Conservation (phyloP, 37 sponge, comb jelly and placozoan species). For the Hexactinellida sp. region DNA sequence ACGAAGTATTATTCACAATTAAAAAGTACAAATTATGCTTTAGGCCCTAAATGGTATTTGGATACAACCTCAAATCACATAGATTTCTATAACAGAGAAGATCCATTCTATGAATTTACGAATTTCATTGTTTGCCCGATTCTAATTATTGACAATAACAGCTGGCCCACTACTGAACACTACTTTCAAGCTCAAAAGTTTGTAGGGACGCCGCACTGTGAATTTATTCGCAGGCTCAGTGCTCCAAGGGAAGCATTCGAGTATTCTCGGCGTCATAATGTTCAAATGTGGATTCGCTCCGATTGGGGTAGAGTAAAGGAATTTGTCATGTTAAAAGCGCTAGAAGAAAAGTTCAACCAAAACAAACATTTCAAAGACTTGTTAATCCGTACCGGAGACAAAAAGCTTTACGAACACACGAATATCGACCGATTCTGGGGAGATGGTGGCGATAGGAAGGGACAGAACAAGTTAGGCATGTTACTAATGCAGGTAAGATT, state of each 20-base stretch:
- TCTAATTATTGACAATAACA: conserved; percentile 20
- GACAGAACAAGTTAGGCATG: conserved; percentile 32
- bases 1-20: background rate
- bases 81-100: conserved; percentile 33
- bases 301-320: conserved; percentile 41
- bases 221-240: background rate
- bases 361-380: background rate
- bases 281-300: conserved; percentile 24
- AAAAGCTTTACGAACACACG: conserved; percentile 33
- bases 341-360: conserved; percentile 40
- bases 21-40: background rate
- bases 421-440: conserved; percentile 41
- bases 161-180: conserved; percentile 46
- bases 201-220: conserved; percentile 34
- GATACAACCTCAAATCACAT: conserved; percentile 15
- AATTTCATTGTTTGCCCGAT: conserved; percentile 22
- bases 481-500: conserved; percentile 25
- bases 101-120: conserved; percentile 50
- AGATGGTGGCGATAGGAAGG: conserved; percentile 51
- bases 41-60: background rate
- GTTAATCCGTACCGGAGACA: conserved; percentile 25
- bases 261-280: conserved; percentile 29
- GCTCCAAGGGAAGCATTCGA: conserved; percentile 35
- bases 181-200: conserved; percentile 59
- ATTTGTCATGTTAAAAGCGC: conserved; percentile 37